Evolutionary conservation across 2,888 invertebrate species (phyloP).

Genomic region (Eumerus sabulonum): DNA sequence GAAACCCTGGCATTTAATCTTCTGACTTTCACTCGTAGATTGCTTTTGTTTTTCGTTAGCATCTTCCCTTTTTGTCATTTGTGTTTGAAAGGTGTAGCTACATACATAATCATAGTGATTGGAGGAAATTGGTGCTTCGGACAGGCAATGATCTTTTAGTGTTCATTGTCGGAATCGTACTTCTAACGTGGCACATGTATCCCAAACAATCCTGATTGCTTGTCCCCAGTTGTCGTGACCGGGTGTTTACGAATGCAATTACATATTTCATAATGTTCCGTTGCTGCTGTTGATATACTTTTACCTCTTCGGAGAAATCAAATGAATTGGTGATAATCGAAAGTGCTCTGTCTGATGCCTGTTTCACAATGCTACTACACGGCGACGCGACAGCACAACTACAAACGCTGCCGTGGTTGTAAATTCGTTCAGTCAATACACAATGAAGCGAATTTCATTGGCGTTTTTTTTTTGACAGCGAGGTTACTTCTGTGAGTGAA

Average conservation of each 20-base stretch:
- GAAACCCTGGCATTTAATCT: slow-evolving; percentile 49
- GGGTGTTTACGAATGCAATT: slow-evolving; percentile 25
- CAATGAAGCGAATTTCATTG: no score
- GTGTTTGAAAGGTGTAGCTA: no score
- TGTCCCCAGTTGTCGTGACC: slow-evolving; percentile 23
- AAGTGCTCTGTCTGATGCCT: slow-evolving; percentile 1
- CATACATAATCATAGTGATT: slow-evolving; percentile 13
- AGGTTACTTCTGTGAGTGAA: no score
- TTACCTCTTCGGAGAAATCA: slow-evolving; percentile 14
- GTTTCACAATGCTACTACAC: no score
- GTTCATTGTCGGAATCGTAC: slow-evolving; percentile 24
- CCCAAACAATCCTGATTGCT: slow-evolving; percentile 26
- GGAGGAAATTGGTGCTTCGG: slow-evolving; percentile 29
- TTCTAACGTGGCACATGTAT: slow-evolving; percentile 41
- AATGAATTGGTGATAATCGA: slow-evolving; percentile 28
- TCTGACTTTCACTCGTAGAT: slow-evolving; percentile 51
- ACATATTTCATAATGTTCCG: slow-evolving; percentile 30
- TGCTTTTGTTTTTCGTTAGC: no score
- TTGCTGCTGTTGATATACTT: slow-evolving; percentile 4
- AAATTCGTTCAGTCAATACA: no score
- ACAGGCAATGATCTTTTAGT: no score
- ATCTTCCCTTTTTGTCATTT: no score
- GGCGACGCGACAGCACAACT: no score
- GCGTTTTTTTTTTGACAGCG: no score
- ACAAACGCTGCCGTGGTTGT: no score